These are phyloP conservation scores for Galeopterus variegatus DNA, from an alignment of 2,113 vertebrate genomes.

Conservation along the genomic window DNA sequence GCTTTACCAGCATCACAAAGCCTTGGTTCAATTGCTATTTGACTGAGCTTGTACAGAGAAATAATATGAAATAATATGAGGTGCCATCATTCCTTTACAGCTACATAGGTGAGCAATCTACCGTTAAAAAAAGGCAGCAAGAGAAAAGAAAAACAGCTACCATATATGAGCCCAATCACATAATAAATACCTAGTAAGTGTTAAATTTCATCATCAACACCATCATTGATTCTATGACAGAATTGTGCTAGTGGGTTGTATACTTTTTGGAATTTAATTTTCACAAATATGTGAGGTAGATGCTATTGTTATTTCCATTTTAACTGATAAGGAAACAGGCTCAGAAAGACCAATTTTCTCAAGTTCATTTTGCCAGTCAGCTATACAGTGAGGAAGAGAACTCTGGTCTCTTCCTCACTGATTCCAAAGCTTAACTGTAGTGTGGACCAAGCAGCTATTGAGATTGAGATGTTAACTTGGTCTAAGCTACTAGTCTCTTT, in stretches of 20 bases:
- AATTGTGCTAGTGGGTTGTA: not conserved
- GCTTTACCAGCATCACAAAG: not conserved
- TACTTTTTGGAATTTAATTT: conserved; percentile 12
- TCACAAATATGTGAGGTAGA: not conserved
- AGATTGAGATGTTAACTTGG: not conserved
- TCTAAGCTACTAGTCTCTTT: not conserved
- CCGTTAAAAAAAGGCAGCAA: not conserved
- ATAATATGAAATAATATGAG: not conserved
- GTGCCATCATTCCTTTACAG: not conserved
- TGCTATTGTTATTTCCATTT: not conserved
- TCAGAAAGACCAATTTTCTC: not conserved
- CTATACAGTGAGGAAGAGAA: not conserved
- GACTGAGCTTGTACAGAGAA: not conserved
- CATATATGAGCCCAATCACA: not conserved
- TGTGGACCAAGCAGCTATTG: not conserved
- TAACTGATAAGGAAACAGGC: not conserved
- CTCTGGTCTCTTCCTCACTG: not conserved
- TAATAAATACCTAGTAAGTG: not conserved
- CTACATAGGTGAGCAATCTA: not conserved
- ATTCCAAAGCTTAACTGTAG: not conserved
- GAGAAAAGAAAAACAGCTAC: not conserved
- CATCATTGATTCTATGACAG: not conserved
- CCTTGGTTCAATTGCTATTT: conserved; percentile 46
- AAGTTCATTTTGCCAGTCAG: not conserved
- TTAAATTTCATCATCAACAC: not conserved